Evolutionary conservation across 2,888 invertebrate genomes (phyloP).

Genomic region (Limnephilus marmoratus): DNA sequence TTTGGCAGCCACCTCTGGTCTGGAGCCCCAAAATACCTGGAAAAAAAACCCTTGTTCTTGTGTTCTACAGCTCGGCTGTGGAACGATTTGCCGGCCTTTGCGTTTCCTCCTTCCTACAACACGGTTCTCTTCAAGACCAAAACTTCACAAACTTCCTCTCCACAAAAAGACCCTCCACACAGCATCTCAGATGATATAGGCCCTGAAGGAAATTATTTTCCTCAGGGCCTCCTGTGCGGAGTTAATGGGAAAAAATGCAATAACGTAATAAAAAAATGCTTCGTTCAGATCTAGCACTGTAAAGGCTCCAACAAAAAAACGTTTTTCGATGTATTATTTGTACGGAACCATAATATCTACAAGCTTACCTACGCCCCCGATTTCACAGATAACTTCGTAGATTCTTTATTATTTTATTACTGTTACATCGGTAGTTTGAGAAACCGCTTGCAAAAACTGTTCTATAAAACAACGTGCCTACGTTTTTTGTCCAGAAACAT

Average conservation of each 20-base stretch:
- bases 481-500: slow-evolving; percentile 45
- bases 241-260: background rate
- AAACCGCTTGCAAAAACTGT: background rate
- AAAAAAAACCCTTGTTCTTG: too few relatives aligned
- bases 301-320: background rate
- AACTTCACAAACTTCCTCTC: too few relatives aligned
- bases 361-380: background rate
- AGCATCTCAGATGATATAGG: too few relatives aligned
- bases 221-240: too few relatives aligned
- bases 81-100: too few relatives aligned
- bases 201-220: too few relatives aligned
- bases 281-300: background rate
- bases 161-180: too few relatives aligned
- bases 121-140: too few relatives aligned
- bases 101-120: too few relatives aligned
- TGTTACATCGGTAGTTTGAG: background rate
- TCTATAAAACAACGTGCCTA: slow-evolving; percentile 25
- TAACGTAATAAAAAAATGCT: background rate
- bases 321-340: background rate
- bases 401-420: background rate
- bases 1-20: too few relatives aligned
- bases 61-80: too few relatives aligned
- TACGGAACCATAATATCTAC: background rate
- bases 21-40: too few relatives aligned
- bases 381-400: background rate